Evolutionary conservation across 2,888 invertebrate species (phyloP), one percentile per base, ranked within the genome.

Genomic region (Molorchus minor): DNA sequence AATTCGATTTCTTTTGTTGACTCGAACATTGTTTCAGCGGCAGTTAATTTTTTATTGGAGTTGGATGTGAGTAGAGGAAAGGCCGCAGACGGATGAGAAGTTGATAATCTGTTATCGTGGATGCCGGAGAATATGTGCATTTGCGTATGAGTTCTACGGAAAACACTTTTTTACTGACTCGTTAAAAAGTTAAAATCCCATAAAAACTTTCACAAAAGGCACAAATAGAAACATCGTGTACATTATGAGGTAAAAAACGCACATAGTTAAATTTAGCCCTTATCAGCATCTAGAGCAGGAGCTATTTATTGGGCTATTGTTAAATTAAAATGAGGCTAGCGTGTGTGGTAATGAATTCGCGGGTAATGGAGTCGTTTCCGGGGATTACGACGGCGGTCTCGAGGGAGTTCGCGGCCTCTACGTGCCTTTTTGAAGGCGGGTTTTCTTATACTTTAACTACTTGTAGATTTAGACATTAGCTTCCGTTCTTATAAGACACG

Each of bases 331-430:
- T 60, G 44, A 35, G 53, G 45, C 54, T 70, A 55, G 70, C 71
- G 71, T 71, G 71, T 64, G 63, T 55, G 65, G 69, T 70, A 68
- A 70, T 70, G 69, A 70, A 71, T 70, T 70, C 62, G 52, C 59
- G 58, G 61, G 67, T 67, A 67, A 71, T 69, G 69, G 64, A 68
- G 61, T 67, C 67, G 67, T 71, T 71, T 71, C 59, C 59, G 59
- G 58, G 47, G 54, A 58, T 58, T 47, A 58, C 45, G 25, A n/a
- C 30, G 45, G 19, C 51, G 38, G 47, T 55, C 54, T 54, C 47
- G 51, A 49, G 51, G 43, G 56, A n/a, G 49, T 8, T 29, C 35
- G 33, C 44, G 38, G 19, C 16, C 51, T 20, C 52, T 57, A 57
- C 52, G 45, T 33, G 44, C 45, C 15, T 52, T 12, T n/a, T 38